These are phyloP conservation scores for Neodiprion virginianus DNA, from an alignment of 1,140 invertebrate species.

Conservation along the genomic window DNA sequence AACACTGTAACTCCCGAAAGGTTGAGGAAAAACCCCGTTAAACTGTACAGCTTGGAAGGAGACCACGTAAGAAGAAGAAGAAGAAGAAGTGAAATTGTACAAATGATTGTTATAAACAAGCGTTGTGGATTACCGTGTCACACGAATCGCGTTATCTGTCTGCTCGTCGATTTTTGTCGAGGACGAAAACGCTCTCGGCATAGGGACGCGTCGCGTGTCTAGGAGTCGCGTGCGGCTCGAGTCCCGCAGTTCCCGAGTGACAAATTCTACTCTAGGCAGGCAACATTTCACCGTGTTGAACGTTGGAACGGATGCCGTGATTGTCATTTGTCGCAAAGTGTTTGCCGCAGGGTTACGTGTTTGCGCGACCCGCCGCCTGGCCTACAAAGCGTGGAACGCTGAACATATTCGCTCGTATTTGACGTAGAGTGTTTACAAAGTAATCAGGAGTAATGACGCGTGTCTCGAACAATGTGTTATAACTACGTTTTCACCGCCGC, in stretches of 20 bases:
- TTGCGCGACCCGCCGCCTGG: background rate
- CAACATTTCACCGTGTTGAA: too few relatives aligned
- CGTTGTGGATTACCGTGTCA: too few relatives aligned
- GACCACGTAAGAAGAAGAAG: too few relatives aligned
- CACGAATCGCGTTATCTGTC: too few relatives aligned
- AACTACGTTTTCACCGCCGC: conserved; percentile 12
- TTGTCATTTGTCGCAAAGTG: conserved; percentile 2
- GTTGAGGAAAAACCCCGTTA: too few relatives aligned
- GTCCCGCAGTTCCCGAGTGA: conserved; percentile 17
- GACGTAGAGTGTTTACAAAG: conserved; percentile 9
- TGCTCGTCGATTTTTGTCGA: too few relatives aligned
- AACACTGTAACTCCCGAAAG: background rate
- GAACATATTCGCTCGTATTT: conserved; percentile 8
- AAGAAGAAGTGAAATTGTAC: too few relatives aligned
- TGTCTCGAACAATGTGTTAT: background rate
- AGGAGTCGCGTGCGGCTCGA: conserved; percentile 22
- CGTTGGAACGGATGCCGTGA: background rate
- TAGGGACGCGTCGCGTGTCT: conserved; percentile 23
- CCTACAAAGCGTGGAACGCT: background rate
- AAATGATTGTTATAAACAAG: too few relatives aligned
- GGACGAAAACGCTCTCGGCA: too few relatives aligned
- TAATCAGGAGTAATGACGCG: conserved; percentile 13
- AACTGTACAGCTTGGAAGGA: too few relatives aligned
- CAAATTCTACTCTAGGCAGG: too few relatives aligned
- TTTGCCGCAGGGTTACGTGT: background rate